Evolutionary conservation across 2,113 vertebrate species (phyloP), one percentile per base, ranked within the genome.

Genomic region (Tragelaphus imberbis): DNA sequence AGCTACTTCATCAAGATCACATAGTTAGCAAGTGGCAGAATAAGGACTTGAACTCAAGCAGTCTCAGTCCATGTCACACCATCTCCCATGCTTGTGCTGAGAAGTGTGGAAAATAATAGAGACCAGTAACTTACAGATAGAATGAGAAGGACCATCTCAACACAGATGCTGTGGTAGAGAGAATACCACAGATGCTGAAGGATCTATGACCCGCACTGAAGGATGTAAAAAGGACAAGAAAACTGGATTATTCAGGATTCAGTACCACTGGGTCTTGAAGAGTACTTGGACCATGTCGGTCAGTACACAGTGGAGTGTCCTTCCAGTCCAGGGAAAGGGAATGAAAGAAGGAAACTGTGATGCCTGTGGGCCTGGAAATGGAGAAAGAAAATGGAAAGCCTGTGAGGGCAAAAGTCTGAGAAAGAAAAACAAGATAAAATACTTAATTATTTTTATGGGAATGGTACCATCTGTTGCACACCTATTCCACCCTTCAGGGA

Each of bases 361-460:
- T 8, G 7, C 11, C 71, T 53, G 68, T 28, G 16, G 86, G 71
- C 9, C 14, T 7, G 33, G 23, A 94, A 63, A 47, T 10, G 19
- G 63, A 53, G 59, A 93, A 88, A 87, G 33, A 94, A 84, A 95
- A 86, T 28, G 86, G 85, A 87, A 53, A 44, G 27, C 63, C 65
- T 19, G 9, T 0, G 3, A 55, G n/a, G 15, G 47, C 15, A 6
- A 27, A 94, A 88, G 19, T 91, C 86, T 17, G n/a, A 91, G 59
- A 55, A 94, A 90, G 33, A 95, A 93, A 90, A 90, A 25, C 10
- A 47, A 92, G 84, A 95, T 81, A 47, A 97, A 97, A 61, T 40
- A 87, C 59, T 85, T 96, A 85, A 97, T 97, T 94, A 91, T 88
- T 94, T 92, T 79, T 71, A 77, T 36, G 53, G 91, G 63, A 65